Conservation (phyloP, 2,113 vertebrate species). For the Centropristis striata region DNA sequence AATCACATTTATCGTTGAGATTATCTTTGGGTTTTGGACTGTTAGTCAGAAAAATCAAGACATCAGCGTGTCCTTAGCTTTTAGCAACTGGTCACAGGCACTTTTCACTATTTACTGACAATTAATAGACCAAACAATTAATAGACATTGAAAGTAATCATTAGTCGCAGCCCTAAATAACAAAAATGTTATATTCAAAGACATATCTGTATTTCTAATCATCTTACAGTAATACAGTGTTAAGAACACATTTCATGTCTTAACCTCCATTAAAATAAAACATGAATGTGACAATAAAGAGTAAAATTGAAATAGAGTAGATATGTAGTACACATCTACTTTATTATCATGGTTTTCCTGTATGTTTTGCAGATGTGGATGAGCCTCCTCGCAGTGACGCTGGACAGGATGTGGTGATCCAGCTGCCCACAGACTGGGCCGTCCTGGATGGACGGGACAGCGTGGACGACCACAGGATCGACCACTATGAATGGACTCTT, state of each 20-base stretch:
- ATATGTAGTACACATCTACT: background rate
- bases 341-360: background rate
- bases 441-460: slow-evolving; percentile 94
- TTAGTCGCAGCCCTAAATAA: background rate
- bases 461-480: slow-evolving; percentile 91
- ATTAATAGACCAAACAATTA: background rate
- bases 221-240: background rate
- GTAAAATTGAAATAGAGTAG: background rate
- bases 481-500: slow-evolving; percentile 91
- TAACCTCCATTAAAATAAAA: background rate
- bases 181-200: background rate
- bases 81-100: background rate
- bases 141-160: background rate
- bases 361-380: slow-evolving; percentile 82
- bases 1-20: no score
- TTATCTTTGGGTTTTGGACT: no score
- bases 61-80: background rate
- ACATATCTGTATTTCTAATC: no score
- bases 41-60: background rate
- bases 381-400: slow-evolving; percentile 91
- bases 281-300: background rate
- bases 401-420: slow-evolving; percentile 92
- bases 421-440: slow-evolving; percentile 92
- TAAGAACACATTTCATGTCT: no score
- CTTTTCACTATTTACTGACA: background rate